phyloP scores from a whole-genome alignment of 2,113 vertebrate genomes.

The Colius striatus region DNA sequence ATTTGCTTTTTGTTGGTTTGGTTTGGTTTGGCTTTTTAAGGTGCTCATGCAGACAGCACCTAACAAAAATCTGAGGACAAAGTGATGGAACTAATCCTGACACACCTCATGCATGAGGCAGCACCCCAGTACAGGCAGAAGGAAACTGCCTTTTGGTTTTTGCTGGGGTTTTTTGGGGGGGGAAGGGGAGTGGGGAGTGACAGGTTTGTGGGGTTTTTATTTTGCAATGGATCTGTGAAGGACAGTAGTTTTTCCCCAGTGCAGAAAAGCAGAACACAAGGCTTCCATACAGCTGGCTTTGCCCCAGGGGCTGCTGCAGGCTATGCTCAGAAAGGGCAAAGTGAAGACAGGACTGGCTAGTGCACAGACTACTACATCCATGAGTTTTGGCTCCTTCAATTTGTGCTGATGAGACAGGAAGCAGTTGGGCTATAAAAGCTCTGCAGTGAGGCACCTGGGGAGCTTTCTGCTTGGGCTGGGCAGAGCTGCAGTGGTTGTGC shows the following conservation, averaged over 20 bases:
- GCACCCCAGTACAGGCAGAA: not conserved
- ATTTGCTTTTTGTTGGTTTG: too few relatives aligned
- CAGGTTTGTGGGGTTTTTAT: too few relatives aligned
- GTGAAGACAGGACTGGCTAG: not conserved
- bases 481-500: not conserved
- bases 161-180: too few relatives aligned
- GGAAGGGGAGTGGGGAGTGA: too few relatives aligned
- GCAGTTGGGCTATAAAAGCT: not conserved
- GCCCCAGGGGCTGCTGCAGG: not conserved
- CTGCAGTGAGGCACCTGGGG: not conserved
- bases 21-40: not conserved
- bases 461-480: rapidly evolving
- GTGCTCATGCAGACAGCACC: not conserved
- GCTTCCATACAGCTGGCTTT: not conserved
- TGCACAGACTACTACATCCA: too few relatives aligned
- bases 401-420: not conserved
- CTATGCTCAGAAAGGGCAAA: not conserved
- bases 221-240: not conserved
- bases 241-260: not conserved
- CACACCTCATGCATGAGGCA: not conserved
- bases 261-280: not conserved
- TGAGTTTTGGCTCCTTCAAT: not conserved
- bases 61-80: not conserved
- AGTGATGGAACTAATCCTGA: not conserved
- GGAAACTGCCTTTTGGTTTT: not conserved